Evolutionary conservation across 2,888 invertebrate genomes (phyloP).

Genomic region (Dendrolimus pini): DNA sequence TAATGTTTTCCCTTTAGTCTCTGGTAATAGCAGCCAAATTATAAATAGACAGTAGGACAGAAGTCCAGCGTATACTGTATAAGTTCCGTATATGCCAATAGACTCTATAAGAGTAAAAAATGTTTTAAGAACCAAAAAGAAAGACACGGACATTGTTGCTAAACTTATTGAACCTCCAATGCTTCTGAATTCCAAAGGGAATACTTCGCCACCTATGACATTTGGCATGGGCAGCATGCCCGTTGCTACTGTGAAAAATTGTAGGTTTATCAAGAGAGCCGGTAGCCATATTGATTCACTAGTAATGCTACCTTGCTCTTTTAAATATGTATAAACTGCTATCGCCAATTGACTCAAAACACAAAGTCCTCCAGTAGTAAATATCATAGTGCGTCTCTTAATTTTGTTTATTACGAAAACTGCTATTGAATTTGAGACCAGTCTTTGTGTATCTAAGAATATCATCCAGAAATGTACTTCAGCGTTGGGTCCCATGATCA

Average conservation of each 20-base stretch:
- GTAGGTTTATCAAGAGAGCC: constrained; percentile 64
- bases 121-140: constrained; percentile 79
- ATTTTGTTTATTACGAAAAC: constrained; percentile 76
- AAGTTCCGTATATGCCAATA: constrained; percentile 74
- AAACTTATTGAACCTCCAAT: constrained; percentile 78
- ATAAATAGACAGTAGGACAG: constrained; percentile 69
- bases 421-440: constrained; percentile 75
- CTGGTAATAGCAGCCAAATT: constrained; percentile 76
- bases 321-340: constrained; percentile 52
- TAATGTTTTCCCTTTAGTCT: constrained; percentile 80
- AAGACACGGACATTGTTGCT: constrained; percentile 71
- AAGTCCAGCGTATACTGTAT: constrained; percentile 70
- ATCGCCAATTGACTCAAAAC: constrained; percentile 70
- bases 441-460: constrained; percentile 77
- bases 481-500: constrained; percentile 72
- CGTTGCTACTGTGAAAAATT: constrained; percentile 71
- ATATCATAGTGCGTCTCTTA: constrained; percentile 76
- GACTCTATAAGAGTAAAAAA: constrained; percentile 67
- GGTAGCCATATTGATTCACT: constrained; percentile 58
- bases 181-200: constrained; percentile 76
- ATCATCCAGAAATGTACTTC: constrained; percentile 80
- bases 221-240: constrained; percentile 81
- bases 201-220: constrained; percentile 82
- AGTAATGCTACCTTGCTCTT: constrained; percentile 23
- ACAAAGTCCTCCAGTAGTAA: constrained; percentile 76